Base-by-base conservation (phyloP, 1,140 invertebrate species). In the Papilio glaucus region DNA sequence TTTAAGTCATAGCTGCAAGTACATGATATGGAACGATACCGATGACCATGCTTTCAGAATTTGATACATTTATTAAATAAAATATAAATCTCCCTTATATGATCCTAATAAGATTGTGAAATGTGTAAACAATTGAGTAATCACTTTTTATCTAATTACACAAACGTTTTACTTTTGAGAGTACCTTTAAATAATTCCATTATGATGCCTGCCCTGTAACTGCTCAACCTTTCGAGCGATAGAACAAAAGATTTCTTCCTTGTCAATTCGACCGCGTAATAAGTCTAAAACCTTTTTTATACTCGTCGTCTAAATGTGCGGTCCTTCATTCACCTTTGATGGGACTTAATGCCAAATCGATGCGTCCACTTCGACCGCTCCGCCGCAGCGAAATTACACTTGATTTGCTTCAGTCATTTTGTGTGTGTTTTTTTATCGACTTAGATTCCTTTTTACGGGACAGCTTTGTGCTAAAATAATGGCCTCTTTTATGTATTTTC, bases 311-410 rank as follows among this genome's bases (percentile, higher is more conserved):
- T 65, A 65, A 65, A 65, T 39, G 62, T 65, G 15, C 62, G 60
- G 9, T 62, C 29, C 33, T 65, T 65, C 62, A 65, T 65, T 65
- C 33, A 65, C 62, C 62, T 65, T 65, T 65, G 62, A 65, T 65
- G 62, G 62, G 33, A 37, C 62, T 65, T 65, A 65, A 65, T 38
- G 62, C 37, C 18, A 39, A 65, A 65, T 65, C 37, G 62, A 65
- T 65, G 62, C 62, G 62, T 39, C 62, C 62, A 65, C 62, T 65
- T 18, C 39, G 62, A 65, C 62, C 62, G 62, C 33, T 61, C 62
- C 37, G 18, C 15, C 33, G 37, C 62, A 65, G 29, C 13, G 29
- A 62, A 65, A 65, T 65, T 65, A 65, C 62, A 37, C 33, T 65
- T 65, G 62, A 65, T 65, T 65, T 65, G 12, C 8, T 65, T 41